Conservation (phyloP, 2,113 vertebrate genomes). For the Holacanthus passer region DNA sequence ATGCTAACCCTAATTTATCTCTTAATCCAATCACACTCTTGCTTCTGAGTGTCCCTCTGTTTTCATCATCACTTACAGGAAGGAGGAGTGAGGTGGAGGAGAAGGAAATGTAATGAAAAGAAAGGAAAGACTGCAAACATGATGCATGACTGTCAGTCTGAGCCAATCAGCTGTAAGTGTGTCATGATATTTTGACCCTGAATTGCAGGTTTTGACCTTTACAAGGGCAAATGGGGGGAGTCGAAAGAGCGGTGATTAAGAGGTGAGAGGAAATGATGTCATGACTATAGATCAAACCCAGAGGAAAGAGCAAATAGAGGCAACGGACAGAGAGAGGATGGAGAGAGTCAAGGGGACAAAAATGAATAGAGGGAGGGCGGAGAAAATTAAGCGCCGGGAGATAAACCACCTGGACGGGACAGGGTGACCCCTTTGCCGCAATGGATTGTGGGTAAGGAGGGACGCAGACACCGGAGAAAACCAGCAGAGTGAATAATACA, state of each 20-base stretch:
- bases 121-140: not conserved
- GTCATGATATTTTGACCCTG: not conserved
- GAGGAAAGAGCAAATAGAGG: slow-evolving; percentile 17
- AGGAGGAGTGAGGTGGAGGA: not conserved
- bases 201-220: not conserved
- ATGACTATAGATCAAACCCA: slow-evolving; percentile 17
- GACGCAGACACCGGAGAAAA: slow-evolving; percentile 31
- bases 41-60: not conserved
- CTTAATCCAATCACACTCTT: too few species aligned
- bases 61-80: slow-evolving; percentile 30
- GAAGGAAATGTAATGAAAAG: not conserved
- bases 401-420: slow-evolving; percentile 64
- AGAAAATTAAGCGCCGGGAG: slow-evolving; percentile 38
- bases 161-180: not conserved
- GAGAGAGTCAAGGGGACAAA: slow-evolving; percentile 29
- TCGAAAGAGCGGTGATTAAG: not conserved
- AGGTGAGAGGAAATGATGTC: slow-evolving; percentile 1
- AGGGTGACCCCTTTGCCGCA: slow-evolving; percentile 64
- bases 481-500: slow-evolving; percentile 36
- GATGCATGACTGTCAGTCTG: not conserved
- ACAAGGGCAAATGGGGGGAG: slow-evolving; percentile 1
- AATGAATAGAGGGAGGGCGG: slow-evolving; percentile 12
- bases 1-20: too few species aligned
- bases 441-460: slow-evolving; percentile 58
- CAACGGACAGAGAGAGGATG: slow-evolving; percentile 29